These are phyloP conservation scores for Megaceryle torquata DNA, from an alignment of 2,113 vertebrate genomes.

Conservation along the genomic window DNA sequence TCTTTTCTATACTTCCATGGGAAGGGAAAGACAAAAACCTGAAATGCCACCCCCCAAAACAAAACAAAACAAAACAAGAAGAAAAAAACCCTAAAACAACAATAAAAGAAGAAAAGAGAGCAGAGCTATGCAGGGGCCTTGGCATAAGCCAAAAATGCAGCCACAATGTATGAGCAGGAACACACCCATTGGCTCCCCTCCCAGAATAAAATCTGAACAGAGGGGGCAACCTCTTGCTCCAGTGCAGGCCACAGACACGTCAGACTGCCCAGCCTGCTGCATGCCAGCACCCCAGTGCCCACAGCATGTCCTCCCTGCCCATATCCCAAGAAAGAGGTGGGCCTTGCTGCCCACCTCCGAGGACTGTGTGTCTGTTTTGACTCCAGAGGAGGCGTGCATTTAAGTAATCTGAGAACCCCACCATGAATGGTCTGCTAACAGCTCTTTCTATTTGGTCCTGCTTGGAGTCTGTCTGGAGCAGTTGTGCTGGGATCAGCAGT, in stretches of 20 bases:
- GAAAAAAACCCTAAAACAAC: not conserved
- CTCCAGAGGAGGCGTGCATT: not conserved
- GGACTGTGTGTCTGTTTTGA: not conserved
- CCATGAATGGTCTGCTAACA: not conserved
- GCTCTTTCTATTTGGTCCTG: not conserved
- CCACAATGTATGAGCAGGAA: not conserved
- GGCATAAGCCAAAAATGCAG: not conserved
- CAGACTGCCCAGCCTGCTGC: not conserved
- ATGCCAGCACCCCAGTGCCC: not conserved
- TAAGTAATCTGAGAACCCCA: not conserved
- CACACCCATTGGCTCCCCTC: not conserved
- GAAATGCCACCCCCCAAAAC: not conserved
- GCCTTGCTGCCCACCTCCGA: not conserved
- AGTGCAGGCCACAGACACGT: not conserved
- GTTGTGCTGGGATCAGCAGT: not conserved
- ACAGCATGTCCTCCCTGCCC: not conserved
- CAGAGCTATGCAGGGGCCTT: not conserved
- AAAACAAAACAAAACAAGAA: not conserved
- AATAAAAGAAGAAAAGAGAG: not conserved
- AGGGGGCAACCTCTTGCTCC: not conserved
- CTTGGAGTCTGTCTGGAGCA: not conserved
- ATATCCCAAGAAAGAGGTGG: not conserved
- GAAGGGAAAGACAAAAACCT: rapidly evolving
- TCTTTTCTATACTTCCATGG: not conserved
- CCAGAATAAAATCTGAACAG: not conserved